These are phyloP conservation scores for Palythoa caribaeorum DNA, from an alignment of 92 coral and sea anemone genomes.

Conservation along the genomic window DNA sequence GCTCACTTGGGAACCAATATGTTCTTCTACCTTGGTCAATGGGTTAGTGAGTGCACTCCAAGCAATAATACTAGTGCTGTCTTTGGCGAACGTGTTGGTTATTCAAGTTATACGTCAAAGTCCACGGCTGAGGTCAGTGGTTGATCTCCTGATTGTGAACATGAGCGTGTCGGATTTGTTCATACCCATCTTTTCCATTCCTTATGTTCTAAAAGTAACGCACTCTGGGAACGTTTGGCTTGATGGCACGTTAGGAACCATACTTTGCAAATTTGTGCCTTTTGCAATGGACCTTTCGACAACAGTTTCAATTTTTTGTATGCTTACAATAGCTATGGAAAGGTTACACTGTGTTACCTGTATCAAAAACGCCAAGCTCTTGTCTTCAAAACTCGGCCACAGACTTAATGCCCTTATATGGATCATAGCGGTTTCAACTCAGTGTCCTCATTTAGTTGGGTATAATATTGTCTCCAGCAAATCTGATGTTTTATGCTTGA, in stretches of 20 bases:
- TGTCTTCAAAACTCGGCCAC: not conserved
- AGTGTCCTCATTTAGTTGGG: not conserved
- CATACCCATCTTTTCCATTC: slow-evolving; percentile 2
- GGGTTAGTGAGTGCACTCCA: not conserved
- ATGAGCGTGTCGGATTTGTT: slow-evolving; percentile 24
- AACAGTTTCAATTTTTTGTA: slow-evolving; percentile 7
- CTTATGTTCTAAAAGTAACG: not conserved
- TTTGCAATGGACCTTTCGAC: not conserved
- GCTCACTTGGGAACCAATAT: not conserved
- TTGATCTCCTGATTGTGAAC: not conserved
- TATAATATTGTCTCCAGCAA: not conserved
- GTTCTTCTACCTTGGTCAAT: not conserved
- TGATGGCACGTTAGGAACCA: not conserved
- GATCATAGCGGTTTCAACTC: not conserved
- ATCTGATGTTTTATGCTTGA: not conserved
- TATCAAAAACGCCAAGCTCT: not conserved
- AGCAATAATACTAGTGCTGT: not conserved
- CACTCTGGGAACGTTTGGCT: not conserved
- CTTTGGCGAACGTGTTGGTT: slow-evolving; percentile 4
- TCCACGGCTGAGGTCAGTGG: slow-evolving; percentile 6
- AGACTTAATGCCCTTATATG: slow-evolving; percentile 20
- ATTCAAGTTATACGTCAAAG: not conserved
- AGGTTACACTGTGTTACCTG: slow-evolving; percentile 2
- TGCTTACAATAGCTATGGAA: slow-evolving; percentile 23
- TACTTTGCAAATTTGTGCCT: slow-evolving; percentile 24